These are phyloP conservation scores for Chelonus insularis DNA, from an alignment of 1,140 invertebrate species.

Conservation along the genomic window DNA sequence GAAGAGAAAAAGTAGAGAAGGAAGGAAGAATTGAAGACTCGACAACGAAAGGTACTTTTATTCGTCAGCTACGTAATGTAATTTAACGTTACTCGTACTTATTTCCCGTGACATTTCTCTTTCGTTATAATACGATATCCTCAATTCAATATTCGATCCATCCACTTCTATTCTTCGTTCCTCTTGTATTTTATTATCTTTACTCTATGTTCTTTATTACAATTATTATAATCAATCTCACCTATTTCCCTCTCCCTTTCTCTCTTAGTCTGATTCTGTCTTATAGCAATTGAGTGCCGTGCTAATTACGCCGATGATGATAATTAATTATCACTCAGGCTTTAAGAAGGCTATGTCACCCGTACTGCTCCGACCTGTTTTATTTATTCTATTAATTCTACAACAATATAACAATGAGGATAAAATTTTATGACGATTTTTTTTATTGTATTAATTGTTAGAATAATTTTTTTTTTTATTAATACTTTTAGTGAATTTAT, in stretches of 20 bases:
- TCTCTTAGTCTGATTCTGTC: constrained; percentile 8
- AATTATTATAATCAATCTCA: constrained; percentile 13
- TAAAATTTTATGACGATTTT: no score
- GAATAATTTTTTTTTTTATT: constrained; percentile 8
- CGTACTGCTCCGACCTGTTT: constrained; percentile 57
- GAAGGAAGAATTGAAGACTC: background rate
- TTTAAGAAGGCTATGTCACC: constrained; percentile 54
- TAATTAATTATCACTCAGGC: constrained; percentile 45
- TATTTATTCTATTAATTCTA: constrained; percentile 18
- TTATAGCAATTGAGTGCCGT: constrained; percentile 29
- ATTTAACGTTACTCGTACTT: no score
- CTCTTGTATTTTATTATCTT: no score
- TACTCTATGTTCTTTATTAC: background rate
- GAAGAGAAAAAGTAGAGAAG: background rate
- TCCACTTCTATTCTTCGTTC: no score
- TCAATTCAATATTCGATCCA: no score
- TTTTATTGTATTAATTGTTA: background rate
- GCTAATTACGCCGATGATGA: constrained; percentile 33
- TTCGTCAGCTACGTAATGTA: no score
- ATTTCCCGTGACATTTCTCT: no score
- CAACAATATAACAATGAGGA: constrained; percentile 12
- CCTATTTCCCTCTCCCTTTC: constrained; percentile 7
- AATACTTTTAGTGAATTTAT: no score
- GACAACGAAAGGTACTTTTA: no score
- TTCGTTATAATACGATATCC: no score